These are phyloP conservation scores for Lepus oiostolus DNA, from an alignment of 2,797 vertebrate genomes.

Conservation along the genomic window DNA sequence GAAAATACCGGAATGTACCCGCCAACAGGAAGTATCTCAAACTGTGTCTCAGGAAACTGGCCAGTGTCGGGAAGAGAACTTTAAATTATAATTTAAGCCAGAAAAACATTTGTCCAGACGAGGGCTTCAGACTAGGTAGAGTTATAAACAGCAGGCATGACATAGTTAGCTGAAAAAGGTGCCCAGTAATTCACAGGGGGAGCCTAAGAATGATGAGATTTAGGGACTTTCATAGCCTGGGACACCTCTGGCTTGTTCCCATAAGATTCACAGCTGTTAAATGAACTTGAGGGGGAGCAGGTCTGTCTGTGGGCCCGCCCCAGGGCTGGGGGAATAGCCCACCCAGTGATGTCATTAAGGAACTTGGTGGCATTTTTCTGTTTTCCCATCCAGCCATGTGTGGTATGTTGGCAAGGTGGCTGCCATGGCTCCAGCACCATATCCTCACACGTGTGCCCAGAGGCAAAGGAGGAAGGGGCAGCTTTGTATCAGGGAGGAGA, in stretches of 20 bases:
- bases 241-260: not conserved
- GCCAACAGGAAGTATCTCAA: not conserved
- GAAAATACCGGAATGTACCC: not conserved
- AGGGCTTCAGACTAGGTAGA: not conserved
- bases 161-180: not conserved
- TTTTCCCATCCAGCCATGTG: not conserved
- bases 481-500: not conserved
- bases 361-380: rapidly evolving
- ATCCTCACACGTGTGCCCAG: not conserved
- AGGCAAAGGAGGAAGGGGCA: not conserved
- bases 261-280: not conserved
- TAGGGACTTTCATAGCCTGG: not conserved
- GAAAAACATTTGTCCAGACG: not conserved
- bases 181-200: not conserved
- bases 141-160: not conserved
- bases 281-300: not conserved
- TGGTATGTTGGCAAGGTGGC: not conserved
- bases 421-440: not conserved
- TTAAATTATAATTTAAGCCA: not conserved
- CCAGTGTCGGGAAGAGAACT: not conserved
- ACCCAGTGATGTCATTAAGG: not conserved
- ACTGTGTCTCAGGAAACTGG: not conserved
- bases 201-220: not conserved
- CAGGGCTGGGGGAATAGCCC: too few relatives aligned
- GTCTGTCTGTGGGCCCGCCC: not conserved